A percentile compares a stretch with the other conserved stretches of the same genome.
Evolutionary conservation across 1,140 invertebrate genomes (phyloP).

Genomic region (Yoshiicerus persimilis): DNA sequence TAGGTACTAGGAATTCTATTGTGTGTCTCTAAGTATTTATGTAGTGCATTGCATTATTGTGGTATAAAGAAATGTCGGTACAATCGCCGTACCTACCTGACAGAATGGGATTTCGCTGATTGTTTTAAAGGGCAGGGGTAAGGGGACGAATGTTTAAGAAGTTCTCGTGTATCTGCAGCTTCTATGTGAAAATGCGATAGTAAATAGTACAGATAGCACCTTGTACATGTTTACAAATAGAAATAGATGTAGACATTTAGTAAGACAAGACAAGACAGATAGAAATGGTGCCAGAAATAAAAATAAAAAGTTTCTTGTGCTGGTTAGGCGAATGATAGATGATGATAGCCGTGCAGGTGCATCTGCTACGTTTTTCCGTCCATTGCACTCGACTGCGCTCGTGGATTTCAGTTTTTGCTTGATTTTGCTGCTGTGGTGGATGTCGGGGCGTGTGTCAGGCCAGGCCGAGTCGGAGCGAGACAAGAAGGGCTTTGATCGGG

Average conservation of each 20-base stretch:
- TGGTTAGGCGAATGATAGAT: conserved; percentile 34
- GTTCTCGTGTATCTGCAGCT: background rate
- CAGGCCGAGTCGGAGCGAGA: background rate
- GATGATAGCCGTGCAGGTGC: conserved; percentile 31
- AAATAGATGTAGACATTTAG: background rate
- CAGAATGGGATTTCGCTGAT: background rate
- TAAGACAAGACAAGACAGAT: background rate
- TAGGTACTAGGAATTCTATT: background rate
- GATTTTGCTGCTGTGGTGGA: background rate
- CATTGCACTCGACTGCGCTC: conserved; percentile 40
- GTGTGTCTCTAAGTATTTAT: background rate
- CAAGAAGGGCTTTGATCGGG: conserved; percentile 3
- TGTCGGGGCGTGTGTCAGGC: conserved; percentile 19
- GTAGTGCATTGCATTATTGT: background rate
- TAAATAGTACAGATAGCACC: background rate
- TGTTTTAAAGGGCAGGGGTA: background rate
- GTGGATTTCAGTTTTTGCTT: conserved; percentile 4
- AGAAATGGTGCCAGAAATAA: background rate
- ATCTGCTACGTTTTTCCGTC: conserved; percentile 36
- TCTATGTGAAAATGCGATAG: no score
- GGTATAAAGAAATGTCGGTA: no score
- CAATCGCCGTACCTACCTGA: background rate
- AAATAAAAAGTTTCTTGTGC: background rate
- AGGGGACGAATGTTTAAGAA: background rate
- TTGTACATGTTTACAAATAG: background rate